Evolutionary conservation across 2,888 invertebrate species (phyloP).

Genomic region (Archips crataeganus): DNA sequence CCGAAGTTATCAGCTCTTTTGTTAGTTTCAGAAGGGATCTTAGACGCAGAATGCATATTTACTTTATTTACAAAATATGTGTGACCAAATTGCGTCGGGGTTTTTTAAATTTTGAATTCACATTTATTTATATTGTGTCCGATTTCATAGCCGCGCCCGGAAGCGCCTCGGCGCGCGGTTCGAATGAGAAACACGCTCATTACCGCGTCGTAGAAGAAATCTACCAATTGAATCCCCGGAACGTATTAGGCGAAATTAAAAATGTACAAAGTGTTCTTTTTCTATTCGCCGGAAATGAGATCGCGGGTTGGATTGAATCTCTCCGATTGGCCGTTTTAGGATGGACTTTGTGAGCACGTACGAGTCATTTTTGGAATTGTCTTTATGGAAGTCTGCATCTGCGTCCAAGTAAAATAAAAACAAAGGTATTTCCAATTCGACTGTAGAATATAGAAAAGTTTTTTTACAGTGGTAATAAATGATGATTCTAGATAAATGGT

Average conservation of each 20-base stretch:
- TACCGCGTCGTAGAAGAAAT: conserved; percentile 52
- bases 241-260: conserved; percentile 41
- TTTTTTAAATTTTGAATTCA: too few species aligned
- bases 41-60: too few species aligned
- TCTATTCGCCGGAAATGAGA: conserved; percentile 19
- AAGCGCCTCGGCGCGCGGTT: conserved; percentile 51
- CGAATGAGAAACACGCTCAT: conserved; percentile 67
- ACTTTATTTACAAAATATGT: too few species aligned
- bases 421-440: neutral
- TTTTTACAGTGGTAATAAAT: neutral
- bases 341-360: neutral
- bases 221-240: conserved; percentile 39
- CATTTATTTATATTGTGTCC: too few species aligned
- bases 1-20: too few species aligned
- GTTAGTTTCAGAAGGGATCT: too few species aligned
- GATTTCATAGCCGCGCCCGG: conserved; percentile 46
- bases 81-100: too few species aligned
- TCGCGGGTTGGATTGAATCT: conserved; percentile 1
- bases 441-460: neutral
- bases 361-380: neutral
- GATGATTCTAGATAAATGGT: too few species aligned
- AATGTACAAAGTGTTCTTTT: conserved; percentile 32
- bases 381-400: neutral
- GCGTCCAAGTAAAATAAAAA: neutral
- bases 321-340: conserved; percentile 8